Conservation (phyloP, 2,113 vertebrate genomes). For the Pelusios castaneus region DNA sequence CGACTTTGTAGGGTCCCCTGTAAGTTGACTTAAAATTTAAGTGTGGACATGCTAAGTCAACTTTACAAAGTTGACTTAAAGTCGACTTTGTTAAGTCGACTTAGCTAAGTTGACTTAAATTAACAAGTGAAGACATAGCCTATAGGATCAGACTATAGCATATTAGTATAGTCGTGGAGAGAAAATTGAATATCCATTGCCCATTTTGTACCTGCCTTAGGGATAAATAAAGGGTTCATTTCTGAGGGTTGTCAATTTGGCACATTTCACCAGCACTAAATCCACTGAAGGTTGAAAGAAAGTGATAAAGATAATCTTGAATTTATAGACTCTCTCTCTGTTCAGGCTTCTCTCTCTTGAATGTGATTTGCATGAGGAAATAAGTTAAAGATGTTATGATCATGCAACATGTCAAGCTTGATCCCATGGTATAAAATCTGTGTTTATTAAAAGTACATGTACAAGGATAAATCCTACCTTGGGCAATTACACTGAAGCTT, state of each 20-base stretch:
- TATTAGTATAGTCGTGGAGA: neutral
- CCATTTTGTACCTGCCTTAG: neutral
- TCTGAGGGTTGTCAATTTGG: neutral
- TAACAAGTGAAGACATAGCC: neutral
- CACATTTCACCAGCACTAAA: conserved; percentile 23
- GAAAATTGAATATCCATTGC: neutral
- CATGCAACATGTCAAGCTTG: neutral
- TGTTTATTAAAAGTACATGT: neutral
- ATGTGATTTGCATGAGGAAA: neutral
- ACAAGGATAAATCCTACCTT: neutral
- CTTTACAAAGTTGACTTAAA: no score
- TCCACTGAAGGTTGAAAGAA: conserved; percentile 34
- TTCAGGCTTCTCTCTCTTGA: neutral
- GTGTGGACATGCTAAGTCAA: no score
- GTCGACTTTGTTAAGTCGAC: no score
- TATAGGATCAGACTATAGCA: neutral
- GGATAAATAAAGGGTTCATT: conserved; percentile 23
- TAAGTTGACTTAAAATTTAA: no score
- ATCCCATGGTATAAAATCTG: neutral
- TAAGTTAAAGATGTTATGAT: neutral
- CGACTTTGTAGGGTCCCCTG: no score
- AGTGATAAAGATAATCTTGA: neutral
- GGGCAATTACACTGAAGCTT: neutral
- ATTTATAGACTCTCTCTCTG: conserved; percentile 26
- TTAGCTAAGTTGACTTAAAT: no score